These are phyloP conservation scores for Lasioglossum pauxillum DNA, from an alignment of 2,888 invertebrate species.

Conservation along the genomic window DNA sequence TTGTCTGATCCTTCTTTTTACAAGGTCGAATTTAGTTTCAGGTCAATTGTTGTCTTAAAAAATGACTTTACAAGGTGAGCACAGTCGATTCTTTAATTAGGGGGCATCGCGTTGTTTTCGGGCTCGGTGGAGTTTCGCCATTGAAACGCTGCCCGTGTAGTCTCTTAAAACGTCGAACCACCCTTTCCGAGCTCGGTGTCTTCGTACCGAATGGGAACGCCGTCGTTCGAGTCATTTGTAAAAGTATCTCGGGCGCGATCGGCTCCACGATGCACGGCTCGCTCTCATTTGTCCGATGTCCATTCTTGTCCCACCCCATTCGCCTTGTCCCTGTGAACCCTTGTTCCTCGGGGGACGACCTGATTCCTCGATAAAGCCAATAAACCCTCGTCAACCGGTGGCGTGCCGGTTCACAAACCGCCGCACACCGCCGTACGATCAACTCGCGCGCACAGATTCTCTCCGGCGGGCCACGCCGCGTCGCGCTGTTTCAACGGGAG, in stretches of 20 bases:
- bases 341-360: slow-evolving; percentile 53
- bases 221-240: slow-evolving; percentile 8
- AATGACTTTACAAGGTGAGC: background rate
- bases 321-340: background rate
- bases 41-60: background rate
- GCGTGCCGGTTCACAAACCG: slow-evolving; percentile 59
- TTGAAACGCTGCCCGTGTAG: background rate
- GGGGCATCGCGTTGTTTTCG: background rate
- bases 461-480: background rate
- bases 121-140: background rate
- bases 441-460: background rate
- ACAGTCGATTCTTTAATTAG: background rate
- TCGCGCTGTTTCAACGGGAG: slow-evolving; percentile 34
- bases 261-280: slow-evolving; percentile 19
- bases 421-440: background rate
- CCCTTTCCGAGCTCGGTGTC: background rate
- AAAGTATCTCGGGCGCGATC: slow-evolving; percentile 24
- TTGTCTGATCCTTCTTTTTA: background rate
- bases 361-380: slow-evolving; percentile 78
- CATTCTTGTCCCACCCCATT: slow-evolving; percentile 24
- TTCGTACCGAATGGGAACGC: background rate
- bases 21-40: background rate
- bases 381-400: slow-evolving; percentile 80
- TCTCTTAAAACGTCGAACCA: background rate
- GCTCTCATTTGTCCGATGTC: slow-evolving; percentile 48